Evolutionary conservation across 2,113 vertebrate genomes (phyloP), one percentile per base, ranked within the genome.

Genomic region (Indicator indicator): DNA sequence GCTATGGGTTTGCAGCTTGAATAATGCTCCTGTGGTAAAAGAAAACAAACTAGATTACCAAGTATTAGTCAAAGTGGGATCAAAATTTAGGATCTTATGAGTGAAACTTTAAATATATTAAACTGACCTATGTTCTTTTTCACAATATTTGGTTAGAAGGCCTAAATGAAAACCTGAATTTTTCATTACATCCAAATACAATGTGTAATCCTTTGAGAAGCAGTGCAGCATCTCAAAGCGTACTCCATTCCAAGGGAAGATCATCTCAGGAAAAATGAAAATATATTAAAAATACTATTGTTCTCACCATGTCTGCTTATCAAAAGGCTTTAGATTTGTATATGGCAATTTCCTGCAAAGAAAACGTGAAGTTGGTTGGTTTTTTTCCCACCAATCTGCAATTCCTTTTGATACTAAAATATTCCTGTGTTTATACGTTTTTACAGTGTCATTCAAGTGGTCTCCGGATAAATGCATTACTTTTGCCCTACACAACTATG

Each of bases 291-390:
- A 36, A 8, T 21, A 6, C 28, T 81, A 40, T 12, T 30, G 38
- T 42, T 64, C 97, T 95, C 76, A 97, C 97, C 97, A 97, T 97
- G 28, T 30, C 70, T 56, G 23, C 40, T 79, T 48, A 63, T 60
- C 30, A 62, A 67, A 79, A 78, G 76, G 76, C 26, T 26, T n/a
- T 3, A 67, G n/a, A 27, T 38, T 24, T 27, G 16, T 27, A 52
- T 11, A 28, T 16, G 65, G 36, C 18, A 10, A 42, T 9, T 59
- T 60, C 75, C 96, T 96, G 83, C 71, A 91, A 93, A 91, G 38
- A 86, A 48, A 93, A 78, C 9, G 58, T 1, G 1, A 52, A 24
- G 55, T 23, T 27, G 32, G 5, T 21, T 80, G 13, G 1, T 0
- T 24, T 4, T 4, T 64, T 62, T 4, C 12, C 27, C 48, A 16